These are phyloP conservation scores for Linnaemya vulpina DNA, from an alignment of 2,888 invertebrate species.

Conservation along the genomic window DNA sequence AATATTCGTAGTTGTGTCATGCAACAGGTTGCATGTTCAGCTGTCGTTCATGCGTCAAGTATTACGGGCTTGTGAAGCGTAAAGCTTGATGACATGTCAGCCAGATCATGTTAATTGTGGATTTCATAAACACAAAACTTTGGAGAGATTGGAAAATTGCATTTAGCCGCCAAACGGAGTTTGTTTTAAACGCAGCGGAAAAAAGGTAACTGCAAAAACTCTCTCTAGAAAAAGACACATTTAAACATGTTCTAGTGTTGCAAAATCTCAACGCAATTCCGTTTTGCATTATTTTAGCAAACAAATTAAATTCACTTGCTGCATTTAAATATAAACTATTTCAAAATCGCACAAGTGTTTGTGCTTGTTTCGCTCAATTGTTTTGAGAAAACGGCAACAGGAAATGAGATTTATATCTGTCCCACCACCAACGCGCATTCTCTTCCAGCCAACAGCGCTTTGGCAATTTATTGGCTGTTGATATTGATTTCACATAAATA, in stretches of 20 bases:
- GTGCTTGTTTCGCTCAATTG: not conserved
- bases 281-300: no score
- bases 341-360: not conserved
- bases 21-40: constrained; percentile 56
- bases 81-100: constrained; percentile 52
- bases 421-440: constrained; percentile 6
- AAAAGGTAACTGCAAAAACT: not conserved
- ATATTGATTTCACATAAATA: constrained; percentile 38
- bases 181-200: not conserved
- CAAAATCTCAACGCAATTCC: no score
- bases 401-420: constrained; percentile 49
- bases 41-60: constrained; percentile 55
- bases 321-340: not conserved
- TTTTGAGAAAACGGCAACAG: not conserved
- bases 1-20: constrained; percentile 37
- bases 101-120: constrained; percentile 25
- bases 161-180: no score
- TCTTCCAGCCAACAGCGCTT: not conserved
- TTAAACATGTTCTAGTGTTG: not conserved
- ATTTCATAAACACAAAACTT: not conserved
- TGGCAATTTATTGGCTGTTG: constrained; percentile 47
- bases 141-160: not conserved
- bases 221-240: not conserved
- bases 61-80: constrained; percentile 48
- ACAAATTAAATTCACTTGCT: no score